A percentile compares a stretch with the other conserved stretches of the same genome.
phyloP scores from a whole-genome alignment of 2,888 invertebrate species.

The Caenorhabditis sp. region DNA sequence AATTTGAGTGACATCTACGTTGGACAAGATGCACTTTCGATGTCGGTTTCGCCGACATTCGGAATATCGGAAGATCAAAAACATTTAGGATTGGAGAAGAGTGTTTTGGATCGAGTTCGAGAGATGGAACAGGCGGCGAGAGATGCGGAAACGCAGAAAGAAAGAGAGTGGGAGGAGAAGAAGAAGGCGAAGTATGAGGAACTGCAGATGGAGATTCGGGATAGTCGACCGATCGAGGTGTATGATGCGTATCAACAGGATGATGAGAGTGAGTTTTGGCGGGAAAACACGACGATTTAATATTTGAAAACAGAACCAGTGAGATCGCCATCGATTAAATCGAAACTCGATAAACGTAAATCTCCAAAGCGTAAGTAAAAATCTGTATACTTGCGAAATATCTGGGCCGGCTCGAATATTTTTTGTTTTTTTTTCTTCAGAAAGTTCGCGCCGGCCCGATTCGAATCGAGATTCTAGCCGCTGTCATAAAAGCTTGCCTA shows the following conservation, averaged over 20 bases:
- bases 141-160: conserved; percentile 8
- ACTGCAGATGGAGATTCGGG: conserved; percentile 21
- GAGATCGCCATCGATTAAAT: background rate
- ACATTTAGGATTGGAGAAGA: conserved; percentile 29
- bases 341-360: background rate
- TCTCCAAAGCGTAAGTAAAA: background rate
- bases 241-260: conserved; percentile 16
- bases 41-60: conserved; percentile 26
- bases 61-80: conserved; percentile 14
- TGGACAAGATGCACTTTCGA: conserved; percentile 31
- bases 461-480: too few species aligned
- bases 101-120: conserved; percentile 23
- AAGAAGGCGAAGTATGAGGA: conserved; percentile 6
- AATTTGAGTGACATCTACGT: conserved; percentile 31
- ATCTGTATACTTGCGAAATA: background rate
- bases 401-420: too few species aligned
- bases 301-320: background rate
- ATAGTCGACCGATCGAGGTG: conserved; percentile 4
- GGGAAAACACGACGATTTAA: background rate
- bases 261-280: conserved; percentile 6
- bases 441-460: too few species aligned
- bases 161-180: conserved; percentile 12
- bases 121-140: conserved; percentile 28
- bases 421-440: too few species aligned
- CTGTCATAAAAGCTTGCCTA: too few species aligned